Conservation (phyloP, 2,113 vertebrate species). For the Ptyas mucosa region DNA sequence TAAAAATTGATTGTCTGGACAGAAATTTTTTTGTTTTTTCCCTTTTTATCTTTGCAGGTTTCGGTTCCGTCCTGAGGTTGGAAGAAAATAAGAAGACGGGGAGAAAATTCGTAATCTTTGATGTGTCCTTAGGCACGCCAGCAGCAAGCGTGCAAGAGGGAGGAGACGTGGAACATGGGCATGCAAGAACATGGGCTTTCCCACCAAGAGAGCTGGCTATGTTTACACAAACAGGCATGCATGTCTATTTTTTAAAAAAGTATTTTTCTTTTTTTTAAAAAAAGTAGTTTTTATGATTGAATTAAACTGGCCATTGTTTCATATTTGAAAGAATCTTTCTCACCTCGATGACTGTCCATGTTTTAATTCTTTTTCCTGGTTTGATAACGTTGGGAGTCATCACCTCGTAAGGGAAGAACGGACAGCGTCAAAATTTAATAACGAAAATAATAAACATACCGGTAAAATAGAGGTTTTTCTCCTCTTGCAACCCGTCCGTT, state of each 20-base stretch:
- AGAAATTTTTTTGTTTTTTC: neutral
- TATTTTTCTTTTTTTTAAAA: neutral
- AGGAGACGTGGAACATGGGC: rapidly evolving
- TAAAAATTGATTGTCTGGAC: neutral
- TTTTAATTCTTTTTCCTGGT: neutral
- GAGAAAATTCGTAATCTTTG: neutral
- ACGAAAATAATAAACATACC: neutral
- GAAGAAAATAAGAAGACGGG: too few species aligned
- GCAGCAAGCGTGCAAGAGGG: neutral
- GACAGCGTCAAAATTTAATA: neutral
- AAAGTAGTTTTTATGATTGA: neutral
- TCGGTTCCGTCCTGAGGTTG: neutral
- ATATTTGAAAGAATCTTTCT: neutral
- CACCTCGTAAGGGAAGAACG: too few species aligned
- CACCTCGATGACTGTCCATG: rapidly evolving
- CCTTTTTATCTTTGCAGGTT: neutral
- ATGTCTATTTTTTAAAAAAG: neutral
- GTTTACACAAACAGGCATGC: too few species aligned
- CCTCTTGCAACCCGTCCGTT: neutral
- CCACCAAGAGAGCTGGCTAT: rapidly evolving
- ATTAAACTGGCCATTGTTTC: neutral
- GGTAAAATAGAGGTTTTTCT: neutral
- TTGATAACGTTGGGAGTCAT: too few species aligned
- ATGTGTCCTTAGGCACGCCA: neutral
- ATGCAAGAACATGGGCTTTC: neutral